phyloP scores from a whole-genome alignment of 2,888 invertebrate species.

The Chalcis sispes region DNA sequence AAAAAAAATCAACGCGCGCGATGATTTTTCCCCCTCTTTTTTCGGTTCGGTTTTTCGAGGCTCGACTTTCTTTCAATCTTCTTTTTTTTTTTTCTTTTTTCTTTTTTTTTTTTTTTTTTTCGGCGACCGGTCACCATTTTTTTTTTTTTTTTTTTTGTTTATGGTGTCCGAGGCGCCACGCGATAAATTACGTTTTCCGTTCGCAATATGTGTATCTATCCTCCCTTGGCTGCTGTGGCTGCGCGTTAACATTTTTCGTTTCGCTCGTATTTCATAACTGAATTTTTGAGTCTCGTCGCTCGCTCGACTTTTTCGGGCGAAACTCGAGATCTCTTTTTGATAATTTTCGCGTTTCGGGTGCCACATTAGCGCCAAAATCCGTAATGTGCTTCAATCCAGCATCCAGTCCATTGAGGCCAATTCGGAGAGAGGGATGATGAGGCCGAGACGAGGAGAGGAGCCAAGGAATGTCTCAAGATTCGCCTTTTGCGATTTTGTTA shows the following conservation, averaged over 20 bases:
- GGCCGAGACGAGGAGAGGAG: constrained; percentile 12
- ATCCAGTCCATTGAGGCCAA: constrained; percentile 1
- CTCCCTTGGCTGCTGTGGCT: constrained; percentile 53
- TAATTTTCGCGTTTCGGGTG: neutral
- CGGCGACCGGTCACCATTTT: constrained; percentile 17
- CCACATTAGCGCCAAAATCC: constrained; percentile 46
- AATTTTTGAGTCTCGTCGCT: neutral
- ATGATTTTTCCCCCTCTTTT: constrained; percentile 59
- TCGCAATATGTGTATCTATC: neutral
- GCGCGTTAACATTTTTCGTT: constrained; percentile 18
- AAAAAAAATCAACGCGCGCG: no score
- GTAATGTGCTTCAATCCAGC: no score
- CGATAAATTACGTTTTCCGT: constrained; percentile 1
- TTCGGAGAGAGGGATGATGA: no score
- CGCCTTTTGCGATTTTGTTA: constrained; percentile 55
- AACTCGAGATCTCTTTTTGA: constrained; percentile 7
- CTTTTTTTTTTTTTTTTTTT: constrained; percentile 43
- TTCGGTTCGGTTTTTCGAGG: constrained; percentile 58
- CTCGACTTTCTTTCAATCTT: constrained; percentile 53
- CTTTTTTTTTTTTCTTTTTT: no score
- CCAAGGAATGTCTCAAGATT: constrained; percentile 15
- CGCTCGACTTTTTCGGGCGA: constrained; percentile 47
- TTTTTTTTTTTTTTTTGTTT: constrained; percentile 29
- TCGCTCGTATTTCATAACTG: constrained; percentile 16
- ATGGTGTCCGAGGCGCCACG: constrained; percentile 14